phyloP scores from a whole-genome alignment of 2,113 vertebrate species.

The Polypterus bichir region DNA sequence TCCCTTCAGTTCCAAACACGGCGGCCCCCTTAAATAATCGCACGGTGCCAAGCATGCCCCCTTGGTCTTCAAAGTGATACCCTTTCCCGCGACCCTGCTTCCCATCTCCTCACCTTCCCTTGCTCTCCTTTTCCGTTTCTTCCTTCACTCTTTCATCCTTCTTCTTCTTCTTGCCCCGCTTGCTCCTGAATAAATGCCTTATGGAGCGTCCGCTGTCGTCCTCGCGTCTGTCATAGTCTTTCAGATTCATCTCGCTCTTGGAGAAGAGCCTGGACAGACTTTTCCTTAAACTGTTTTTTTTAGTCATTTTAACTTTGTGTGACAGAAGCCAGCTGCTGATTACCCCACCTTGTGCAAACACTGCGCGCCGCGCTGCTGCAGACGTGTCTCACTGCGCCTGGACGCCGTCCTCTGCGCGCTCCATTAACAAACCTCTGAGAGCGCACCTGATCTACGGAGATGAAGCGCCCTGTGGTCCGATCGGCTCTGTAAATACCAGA shows the following conservation, averaged over 20 bases:
- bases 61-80: too few relatives aligned
- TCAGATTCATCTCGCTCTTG: slow-evolving; percentile 12
- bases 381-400: too few relatives aligned
- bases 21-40: too few relatives aligned
- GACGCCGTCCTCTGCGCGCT: too few relatives aligned
- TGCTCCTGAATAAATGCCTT: background rate
- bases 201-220: background rate
- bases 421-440: too few relatives aligned
- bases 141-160: background rate
- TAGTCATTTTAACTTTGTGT: background rate
- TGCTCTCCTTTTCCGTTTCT: slow-evolving; percentile 11
- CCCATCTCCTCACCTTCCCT: background rate
- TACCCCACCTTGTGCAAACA: background rate
- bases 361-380: too few relatives aligned
- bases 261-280: slow-evolving; percentile 16
- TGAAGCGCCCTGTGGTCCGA: too few relatives aligned
- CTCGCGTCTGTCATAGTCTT: slow-evolving; percentile 4
- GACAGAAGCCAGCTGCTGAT: background rate
- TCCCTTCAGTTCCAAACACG: too few relatives aligned
- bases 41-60: too few relatives aligned
- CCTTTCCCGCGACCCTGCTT: too few relatives aligned
- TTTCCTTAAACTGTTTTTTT: slow-evolving; percentile 13
- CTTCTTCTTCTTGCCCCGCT: background rate
- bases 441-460: too few relatives aligned
- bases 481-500: too few relatives aligned